These are phyloP conservation scores for Therioaphis trifolii DNA, from an alignment of 2,888 invertebrate species.

Conservation along the genomic window DNA sequence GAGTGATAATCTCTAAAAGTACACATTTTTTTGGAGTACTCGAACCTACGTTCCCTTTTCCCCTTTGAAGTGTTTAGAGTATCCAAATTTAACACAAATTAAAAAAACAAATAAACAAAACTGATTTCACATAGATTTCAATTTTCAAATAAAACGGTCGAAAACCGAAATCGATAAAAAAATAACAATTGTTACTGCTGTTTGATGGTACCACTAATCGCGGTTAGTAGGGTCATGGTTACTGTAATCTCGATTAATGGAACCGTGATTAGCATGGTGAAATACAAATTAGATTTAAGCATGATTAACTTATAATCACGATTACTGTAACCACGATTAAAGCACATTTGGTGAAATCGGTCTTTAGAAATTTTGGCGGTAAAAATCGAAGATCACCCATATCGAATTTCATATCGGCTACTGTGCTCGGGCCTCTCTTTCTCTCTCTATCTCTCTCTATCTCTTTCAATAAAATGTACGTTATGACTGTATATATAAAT, in stretches of 20 bases:
- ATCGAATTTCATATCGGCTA: too few species aligned
- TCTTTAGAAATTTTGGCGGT: too few species aligned
- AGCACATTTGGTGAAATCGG: background rate
- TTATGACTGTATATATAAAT: too few species aligned
- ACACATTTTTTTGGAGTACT: background rate
- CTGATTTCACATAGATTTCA: background rate
- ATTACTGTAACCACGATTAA: slow-evolving; percentile 29
- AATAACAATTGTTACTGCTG: background rate
- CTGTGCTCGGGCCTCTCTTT: too few species aligned
- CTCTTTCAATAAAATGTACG: too few species aligned
- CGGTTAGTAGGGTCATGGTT: too few species aligned
- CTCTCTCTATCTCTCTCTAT: too few species aligned
- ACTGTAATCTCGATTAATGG: background rate
- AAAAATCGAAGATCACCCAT: too few species aligned
- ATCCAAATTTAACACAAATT: background rate
- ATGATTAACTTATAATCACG: background rate
- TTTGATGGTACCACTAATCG: too few species aligned
- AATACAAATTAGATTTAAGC: background rate
- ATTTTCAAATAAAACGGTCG: background rate
- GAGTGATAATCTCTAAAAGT: background rate
- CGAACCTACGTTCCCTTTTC: background rate
- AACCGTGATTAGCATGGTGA: slow-evolving; percentile 20
- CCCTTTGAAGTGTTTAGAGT: background rate
- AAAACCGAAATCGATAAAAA: background rate
- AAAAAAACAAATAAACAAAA: background rate